Evolutionary conservation across 2,113 vertebrate species (phyloP).

Genomic region (Neofelis nebulosa): DNA sequence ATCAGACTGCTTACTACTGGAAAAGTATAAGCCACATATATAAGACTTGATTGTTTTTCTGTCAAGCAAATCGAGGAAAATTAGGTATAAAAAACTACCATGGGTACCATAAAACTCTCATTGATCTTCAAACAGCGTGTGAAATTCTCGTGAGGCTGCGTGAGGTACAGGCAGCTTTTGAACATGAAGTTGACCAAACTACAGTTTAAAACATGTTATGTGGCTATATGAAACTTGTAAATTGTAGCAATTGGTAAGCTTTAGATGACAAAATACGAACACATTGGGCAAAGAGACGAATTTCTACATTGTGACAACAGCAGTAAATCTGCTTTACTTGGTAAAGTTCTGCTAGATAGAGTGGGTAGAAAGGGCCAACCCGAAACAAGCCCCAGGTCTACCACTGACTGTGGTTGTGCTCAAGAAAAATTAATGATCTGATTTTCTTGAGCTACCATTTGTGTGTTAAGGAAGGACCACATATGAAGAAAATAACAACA

Average conservation of each 20-base stretch:
- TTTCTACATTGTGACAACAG: not conserved
- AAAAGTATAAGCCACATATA: not conserved
- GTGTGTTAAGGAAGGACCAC: not conserved
- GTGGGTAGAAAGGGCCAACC: not conserved
- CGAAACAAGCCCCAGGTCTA: not conserved
- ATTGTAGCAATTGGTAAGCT: not conserved
- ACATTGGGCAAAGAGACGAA: not conserved
- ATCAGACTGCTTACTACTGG: not conserved
- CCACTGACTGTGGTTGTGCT: not conserved
- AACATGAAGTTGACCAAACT: not conserved
- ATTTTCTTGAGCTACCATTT: not conserved
- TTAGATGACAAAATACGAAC: not conserved
- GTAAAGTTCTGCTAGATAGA: not conserved
- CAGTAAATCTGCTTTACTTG: not conserved
- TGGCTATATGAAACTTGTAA: not conserved
- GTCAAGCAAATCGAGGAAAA: not conserved
- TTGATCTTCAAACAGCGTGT: not conserved
- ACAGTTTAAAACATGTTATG: not conserved
- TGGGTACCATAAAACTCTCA: not conserved
- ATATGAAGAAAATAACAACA: not conserved
- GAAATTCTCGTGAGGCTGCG: not conserved
- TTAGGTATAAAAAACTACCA: not conserved
- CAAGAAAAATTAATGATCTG: not conserved
- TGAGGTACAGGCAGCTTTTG: not conserved
- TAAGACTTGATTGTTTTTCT: not conserved